Percentiles rank a stretch among this genome's conserved stretches.
These are phyloP conservation scores for Willisornis vidua DNA, from an alignment of 2,113 vertebrate genomes.

Conservation along the genomic window DNA sequence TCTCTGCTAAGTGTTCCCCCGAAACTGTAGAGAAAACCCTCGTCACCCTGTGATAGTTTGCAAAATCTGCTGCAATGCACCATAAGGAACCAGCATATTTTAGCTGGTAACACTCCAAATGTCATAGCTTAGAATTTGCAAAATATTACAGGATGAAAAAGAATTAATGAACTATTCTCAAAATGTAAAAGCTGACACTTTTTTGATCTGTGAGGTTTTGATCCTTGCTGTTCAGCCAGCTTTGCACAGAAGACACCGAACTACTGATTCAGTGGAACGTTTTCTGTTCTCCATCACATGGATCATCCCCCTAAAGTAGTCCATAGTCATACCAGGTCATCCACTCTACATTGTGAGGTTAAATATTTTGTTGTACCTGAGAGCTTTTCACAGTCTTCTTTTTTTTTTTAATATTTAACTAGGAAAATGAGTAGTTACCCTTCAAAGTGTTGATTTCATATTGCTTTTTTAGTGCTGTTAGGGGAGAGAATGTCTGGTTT, in stretches of 20 bases:
- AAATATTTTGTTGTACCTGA: neutral
- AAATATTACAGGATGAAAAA: slow-evolving; percentile 30
- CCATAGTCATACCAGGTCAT: neutral
- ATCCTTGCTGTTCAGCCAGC: neutral
- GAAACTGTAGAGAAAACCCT: slow-evolving; percentile 27
- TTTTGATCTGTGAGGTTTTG: neutral
- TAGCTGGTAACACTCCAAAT: slow-evolving; percentile 51
- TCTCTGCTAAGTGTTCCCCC: neutral
- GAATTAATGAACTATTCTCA: neutral
- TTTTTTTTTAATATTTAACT: neutral
- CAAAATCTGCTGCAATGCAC: slow-evolving; percentile 22
- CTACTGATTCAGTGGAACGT: neutral
- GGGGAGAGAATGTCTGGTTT: neutral
- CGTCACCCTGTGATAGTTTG: neutral
- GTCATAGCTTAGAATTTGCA: slow-evolving; percentile 45
- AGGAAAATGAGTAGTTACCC: neutral
- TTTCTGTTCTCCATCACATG: neutral
- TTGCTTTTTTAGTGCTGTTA: neutral
- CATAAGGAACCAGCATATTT: slow-evolving; percentile 64
- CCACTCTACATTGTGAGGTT: neutral
- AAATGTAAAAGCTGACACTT: neutral
- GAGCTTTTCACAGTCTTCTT: neutral
- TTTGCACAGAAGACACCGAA: neutral
- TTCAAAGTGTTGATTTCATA: neutral
- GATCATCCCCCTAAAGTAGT: neutral